A percentile compares a stretch with the other conserved stretches of the same genome.
phyloP scores from a whole-genome alignment of 2,113 vertebrate genomes.

The Vidua macroura region DNA sequence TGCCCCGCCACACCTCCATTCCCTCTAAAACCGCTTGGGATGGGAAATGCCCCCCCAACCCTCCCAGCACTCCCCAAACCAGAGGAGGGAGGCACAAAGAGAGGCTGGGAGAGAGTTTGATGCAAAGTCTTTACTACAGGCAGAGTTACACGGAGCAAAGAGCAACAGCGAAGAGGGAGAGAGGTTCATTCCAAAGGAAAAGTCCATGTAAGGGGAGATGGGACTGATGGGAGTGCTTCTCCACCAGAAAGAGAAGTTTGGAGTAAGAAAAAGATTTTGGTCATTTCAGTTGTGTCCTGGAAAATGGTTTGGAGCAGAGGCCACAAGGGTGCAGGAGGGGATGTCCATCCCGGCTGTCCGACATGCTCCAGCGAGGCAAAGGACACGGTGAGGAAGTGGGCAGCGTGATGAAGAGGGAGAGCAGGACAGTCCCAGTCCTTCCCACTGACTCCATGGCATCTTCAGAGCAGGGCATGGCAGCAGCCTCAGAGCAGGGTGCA shows the following conservation, averaged over 20 bases:
- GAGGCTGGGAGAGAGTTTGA: neutral
- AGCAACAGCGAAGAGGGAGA: neutral
- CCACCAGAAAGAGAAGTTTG: neutral
- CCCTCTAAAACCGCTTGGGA: neutral
- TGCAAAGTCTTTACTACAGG: constrained; percentile 32
- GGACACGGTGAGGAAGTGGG: neutral
- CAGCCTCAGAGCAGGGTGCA: constrained; percentile 65
- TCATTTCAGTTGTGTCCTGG: neutral
- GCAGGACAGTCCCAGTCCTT: neutral
- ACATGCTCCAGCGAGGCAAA: accelerated
- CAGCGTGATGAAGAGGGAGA: neutral
- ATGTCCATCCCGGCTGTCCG: accelerated
- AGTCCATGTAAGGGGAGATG: accelerated
- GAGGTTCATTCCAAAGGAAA: neutral
- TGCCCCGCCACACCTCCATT: accelerated
- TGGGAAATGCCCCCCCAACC: accelerated
- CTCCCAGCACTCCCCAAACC: too few species aligned
- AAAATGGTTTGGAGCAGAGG: accelerated
- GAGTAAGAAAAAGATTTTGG: neutral
- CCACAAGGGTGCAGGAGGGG: neutral
- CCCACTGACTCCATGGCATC: accelerated
- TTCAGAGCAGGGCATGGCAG: neutral
- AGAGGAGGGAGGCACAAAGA: accelerated
- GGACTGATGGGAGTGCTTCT: neutral
- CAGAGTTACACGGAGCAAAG: neutral